Evolutionary conservation across 2,113 vertebrate genomes (phyloP).

Genomic region (Chaenocephalus aceratus): DNA sequence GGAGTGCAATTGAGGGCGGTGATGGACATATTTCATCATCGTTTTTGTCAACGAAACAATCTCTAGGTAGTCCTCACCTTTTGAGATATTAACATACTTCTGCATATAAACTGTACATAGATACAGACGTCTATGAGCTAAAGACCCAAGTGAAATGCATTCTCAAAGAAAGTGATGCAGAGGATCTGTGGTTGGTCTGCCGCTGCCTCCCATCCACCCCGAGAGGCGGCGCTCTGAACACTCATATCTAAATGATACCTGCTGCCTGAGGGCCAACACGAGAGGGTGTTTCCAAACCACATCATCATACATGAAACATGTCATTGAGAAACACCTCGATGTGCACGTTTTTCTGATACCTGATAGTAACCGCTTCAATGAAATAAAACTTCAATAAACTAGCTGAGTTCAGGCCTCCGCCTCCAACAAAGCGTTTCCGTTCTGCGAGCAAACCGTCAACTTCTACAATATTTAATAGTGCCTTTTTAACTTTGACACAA

Average conservation of each 20-base stretch:
- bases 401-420: background rate
- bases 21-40: too few relatives aligned
- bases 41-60: background rate
- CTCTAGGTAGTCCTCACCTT: background rate
- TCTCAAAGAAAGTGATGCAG: constrained; percentile 34
- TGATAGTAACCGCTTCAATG: background rate
- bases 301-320: background rate
- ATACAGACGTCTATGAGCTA: background rate
- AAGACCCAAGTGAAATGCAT: constrained; percentile 14
- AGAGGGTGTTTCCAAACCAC: too few relatives aligned
- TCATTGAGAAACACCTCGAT: background rate
- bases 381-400: background rate
- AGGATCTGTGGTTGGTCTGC: background rate
- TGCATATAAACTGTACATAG: background rate
- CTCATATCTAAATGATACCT: constrained; percentile 12
- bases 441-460: constrained; percentile 14
- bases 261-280: background rate
- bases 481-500: constrained; percentile 19
- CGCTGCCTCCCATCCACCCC: constrained; percentile 15
- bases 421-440: background rate
- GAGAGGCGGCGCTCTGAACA: constrained; percentile 8
- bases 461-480: constrained; percentile 16
- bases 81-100: background rate
- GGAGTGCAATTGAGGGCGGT: too few relatives aligned
- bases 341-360: background rate